Evolutionary conservation across 1,140 invertebrate genomes (phyloP), one percentile per base, ranked within the genome.

Genomic region (Diabrotica undecimpunctata): DNA sequence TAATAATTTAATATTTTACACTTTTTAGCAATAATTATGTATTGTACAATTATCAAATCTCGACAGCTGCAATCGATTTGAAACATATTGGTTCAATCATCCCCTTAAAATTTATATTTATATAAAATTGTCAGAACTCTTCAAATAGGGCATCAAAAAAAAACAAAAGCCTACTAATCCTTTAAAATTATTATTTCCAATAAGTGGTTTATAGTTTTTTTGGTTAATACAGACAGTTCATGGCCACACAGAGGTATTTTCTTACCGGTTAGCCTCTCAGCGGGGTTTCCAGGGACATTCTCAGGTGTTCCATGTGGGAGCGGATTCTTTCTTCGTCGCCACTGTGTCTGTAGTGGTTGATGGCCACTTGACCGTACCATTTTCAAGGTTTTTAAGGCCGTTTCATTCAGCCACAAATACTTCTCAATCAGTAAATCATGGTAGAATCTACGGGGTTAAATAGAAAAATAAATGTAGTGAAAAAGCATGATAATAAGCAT

Each of bases 161-260:
- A 25, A 25, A 25, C 25, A 25, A 25, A 25, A 25, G 25, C 25
- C 25, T 25, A 25, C 25, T 25, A 25, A 25, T 25, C 25, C 25
- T 25, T 25, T 25, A 25, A 25, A 25, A 46, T 46, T 4, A 8
- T 46, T 46, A 4, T 46, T 46, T 6, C 41, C 41, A 55, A 54
- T 25, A 52, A 25, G 41, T 61, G 59, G 14, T 61, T 61, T 61
- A 61, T 61, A 61, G 59, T 61, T 61, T 61, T 61, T 61, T 61
- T 12, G 59, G 59, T 37, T 61, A 39, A 41, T 59, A 38, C 59
- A 52, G 59, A 51, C 59, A 39, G 59, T 61, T 61, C 59, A 61
- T 51, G 59, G 59, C 59, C 59, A 52, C 59, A 52, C 59, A 11
- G 41, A 61, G 59, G 25, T 51, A 52, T 61, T 61, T 61, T 61